Conservation (phyloP, 1,140 invertebrate genomes). For the Ridgeia piscesae region DNA sequence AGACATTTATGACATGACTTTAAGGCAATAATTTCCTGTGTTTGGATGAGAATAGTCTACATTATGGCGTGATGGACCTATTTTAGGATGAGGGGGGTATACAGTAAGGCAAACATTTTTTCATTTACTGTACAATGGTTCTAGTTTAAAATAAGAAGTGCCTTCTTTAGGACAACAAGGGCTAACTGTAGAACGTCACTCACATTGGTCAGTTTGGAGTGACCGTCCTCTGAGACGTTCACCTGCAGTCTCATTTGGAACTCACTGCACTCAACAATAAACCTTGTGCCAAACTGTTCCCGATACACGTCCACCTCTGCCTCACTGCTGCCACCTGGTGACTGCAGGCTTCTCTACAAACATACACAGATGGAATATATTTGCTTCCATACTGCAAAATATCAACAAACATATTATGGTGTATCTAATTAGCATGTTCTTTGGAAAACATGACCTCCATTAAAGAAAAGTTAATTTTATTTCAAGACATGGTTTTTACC, state of each 20-base stretch:
- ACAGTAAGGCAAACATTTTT: not conserved
- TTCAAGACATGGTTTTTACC: too few relatives aligned
- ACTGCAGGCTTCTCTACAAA: not conserved
- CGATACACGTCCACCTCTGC: conserved; percentile 68
- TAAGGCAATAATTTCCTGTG: conserved; percentile 70
- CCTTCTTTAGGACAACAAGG: too few relatives aligned
- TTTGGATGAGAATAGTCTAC: conserved; percentile 70
- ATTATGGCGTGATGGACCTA: too few relatives aligned
- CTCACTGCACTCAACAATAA: conserved; percentile 79
- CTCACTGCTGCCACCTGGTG: conserved; percentile 11
- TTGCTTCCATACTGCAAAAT: not conserved
- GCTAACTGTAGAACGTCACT: not conserved
- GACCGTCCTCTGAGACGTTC: conserved; percentile 72
- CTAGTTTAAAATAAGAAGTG: too few relatives aligned
- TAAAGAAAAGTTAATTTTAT: too few relatives aligned
- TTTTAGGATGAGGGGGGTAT: not conserved
- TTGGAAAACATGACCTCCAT: too few relatives aligned
- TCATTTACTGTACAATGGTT: too few relatives aligned
- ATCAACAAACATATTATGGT: not conserved
- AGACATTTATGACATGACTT: too few relatives aligned
- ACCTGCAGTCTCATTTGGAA: conserved; percentile 81
- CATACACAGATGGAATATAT: not conserved
- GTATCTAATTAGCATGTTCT: too few relatives aligned
- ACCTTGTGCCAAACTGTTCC: conserved; percentile 82
- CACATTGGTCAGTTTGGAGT: conserved; percentile 26